Base-by-base conservation (phyloP, 2,113 vertebrate genomes). In the Suricata suricatta region DNA sequence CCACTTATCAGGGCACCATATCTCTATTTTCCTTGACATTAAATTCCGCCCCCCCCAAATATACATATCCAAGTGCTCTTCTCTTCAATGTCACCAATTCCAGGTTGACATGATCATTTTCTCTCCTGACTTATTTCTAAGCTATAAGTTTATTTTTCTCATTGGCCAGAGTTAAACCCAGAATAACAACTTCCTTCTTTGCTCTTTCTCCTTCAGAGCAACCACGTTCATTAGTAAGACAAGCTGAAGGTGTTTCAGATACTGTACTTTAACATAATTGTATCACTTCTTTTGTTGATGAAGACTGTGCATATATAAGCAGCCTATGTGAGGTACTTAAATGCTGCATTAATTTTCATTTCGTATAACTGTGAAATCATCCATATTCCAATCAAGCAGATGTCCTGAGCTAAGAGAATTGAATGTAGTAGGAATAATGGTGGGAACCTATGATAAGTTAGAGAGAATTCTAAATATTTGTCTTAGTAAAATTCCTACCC, bases 71-170 rank as follows among this genome's bases (percentile, higher is more conserved):
- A 77, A 63, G 27, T 72, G 9, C 2, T 91, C 12, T 71, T 96
- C 31, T 91, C 31, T 44, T 88, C 69, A 88, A 76, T 71, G 35
- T 88, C n/a, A 44, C 57, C 7, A 74, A 87, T 82, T 95, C 41
- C 44, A 83, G 54, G 29, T 31, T 77, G 16, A 85, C 21, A 82
- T 0, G 16, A 88, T 86, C 35, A 88, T 79, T 83, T 93, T 94
- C 35, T 97, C 3, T 85, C 84, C 14, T 52, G 50, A 60, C 10
- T 84, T 93, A 72, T 95, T 95, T 97, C 19, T 60, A 63, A 90
- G 93, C 94, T 83, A 87, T 63, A 84, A 33, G 21, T 76, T 93
- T 90, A 68, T 84, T 97, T 93, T 96, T 92, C 17, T 89, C 23
- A 81, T 85, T 81, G 57, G 60, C 92, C 17, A 82, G 50, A 97